Evolutionary conservation across 2,888 invertebrate genomes (phyloP), one percentile per base, ranked within the genome.

Genomic region (Latrodectus elegans): DNA sequence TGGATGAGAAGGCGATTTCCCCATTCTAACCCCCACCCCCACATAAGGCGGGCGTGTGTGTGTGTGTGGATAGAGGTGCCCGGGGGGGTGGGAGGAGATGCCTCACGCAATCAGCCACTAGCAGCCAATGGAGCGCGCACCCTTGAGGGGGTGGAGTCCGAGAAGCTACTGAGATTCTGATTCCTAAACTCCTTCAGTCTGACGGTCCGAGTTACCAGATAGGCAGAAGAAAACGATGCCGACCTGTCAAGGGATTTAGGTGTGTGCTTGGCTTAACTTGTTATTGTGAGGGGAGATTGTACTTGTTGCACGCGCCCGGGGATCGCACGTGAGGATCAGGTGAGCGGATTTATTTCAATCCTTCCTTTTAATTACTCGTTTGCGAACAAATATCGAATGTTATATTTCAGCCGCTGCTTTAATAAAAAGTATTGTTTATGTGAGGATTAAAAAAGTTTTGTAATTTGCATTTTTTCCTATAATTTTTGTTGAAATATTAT

Each of bases 91-190:
- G 86, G 86, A 81, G 86, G 86, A 81, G 86, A 87, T 76, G 81
- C 38, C 81, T 86, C 86, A 86, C 86, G 86, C 86, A 81, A 22
- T 38, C 49, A 38, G 26, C 51, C 55, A 17, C 38, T 67, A 15
- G 55, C 86, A 80, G 81, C 86, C 86, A 87, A 87, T 87, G 77
- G 86, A 12, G 72, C 81, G 81, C 84, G 72, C 71, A 84, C 84
- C 84, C 76, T 84, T 84, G 78, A 72, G 84, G 86, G 86, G 86
- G 86, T 87, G 81, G 86, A 80, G 86, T 81, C 84, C 84, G 78
- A 60, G 60, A 81, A 71, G 86, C 86, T 87, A 87, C 86, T 53
- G 86, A 60, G 80, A 86, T 80, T 53, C 65, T 49, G 76, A 65
- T 38, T 55, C 38, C 73, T 68, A 65, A 80, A 87, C 86, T 72